A percentile compares a stretch with the other conserved stretches of the same genome.
These are phyloP conservation scores for Parapsyche elsis DNA, from an alignment of 1,140 invertebrate species.

Conservation along the genomic window DNA sequence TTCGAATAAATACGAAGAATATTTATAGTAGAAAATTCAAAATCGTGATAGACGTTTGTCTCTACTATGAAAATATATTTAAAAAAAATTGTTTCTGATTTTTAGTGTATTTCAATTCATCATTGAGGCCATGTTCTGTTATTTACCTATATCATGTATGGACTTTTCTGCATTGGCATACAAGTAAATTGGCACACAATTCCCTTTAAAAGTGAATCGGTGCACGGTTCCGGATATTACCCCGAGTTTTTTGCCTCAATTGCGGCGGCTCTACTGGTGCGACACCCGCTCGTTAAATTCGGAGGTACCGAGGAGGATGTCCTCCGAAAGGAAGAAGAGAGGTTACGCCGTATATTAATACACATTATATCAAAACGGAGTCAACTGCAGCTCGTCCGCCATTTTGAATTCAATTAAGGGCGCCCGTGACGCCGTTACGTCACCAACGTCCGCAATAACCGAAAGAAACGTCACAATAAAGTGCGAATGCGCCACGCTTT, in stretches of 20 bases:
- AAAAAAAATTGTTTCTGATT: too few relatives aligned
- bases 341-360: slow-evolving; percentile 35
- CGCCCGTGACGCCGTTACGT: slow-evolving; percentile 52
- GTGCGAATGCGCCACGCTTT: not conserved
- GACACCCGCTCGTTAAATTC: slow-evolving; percentile 51
- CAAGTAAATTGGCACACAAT: too few relatives aligned
- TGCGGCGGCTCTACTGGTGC: slow-evolving; percentile 41
- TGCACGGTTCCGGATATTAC: slow-evolving; percentile 46
- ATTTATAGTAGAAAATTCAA: too few relatives aligned
- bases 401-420: slow-evolving; percentile 56
- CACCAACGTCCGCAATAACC: slow-evolving; percentile 53
- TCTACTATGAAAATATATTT: too few relatives aligned
- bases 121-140: too few relatives aligned
- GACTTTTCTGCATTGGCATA: too few relatives aligned
- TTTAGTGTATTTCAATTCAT: too few relatives aligned
- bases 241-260: slow-evolving; percentile 53
- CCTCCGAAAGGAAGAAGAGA: slow-evolving; percentile 22
- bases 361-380: slow-evolving; percentile 55
- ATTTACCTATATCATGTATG: too few relatives aligned
- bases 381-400: slow-evolving; percentile 53
- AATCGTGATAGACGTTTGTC: too few relatives aligned
- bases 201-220: not conserved
- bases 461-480: slow-evolving; percentile 50
- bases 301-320: slow-evolving; percentile 38
- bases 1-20: too few relatives aligned